Base-by-base conservation (phyloP, 2,113 vertebrate species). In the Cryptomyrus ogoouensis region DNA sequence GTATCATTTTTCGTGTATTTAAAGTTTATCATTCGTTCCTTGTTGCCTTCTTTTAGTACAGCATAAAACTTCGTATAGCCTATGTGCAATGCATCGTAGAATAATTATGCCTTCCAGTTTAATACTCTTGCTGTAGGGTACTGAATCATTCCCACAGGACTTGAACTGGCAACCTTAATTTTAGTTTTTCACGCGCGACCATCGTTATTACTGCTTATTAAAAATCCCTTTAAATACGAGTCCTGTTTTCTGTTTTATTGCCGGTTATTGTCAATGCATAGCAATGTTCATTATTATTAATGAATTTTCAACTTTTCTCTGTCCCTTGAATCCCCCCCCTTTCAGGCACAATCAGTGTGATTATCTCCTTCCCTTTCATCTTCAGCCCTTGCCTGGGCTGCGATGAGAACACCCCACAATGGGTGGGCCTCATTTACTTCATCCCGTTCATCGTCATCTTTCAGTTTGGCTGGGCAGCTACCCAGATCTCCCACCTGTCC, bases 381-480 rank as follows among this genome's bases (percentile, higher is more conserved):
- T 99, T 99, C 92, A 98, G 95, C 93, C 96, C 97, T 50, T 99
- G 98, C 86, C 47, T 97, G 87, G 97, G 96, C 86, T 99, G 98
- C 24, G 89, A 90, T 8, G 49, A 91, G 0, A 2, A 35, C 93
- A 98, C 97, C 0, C 97, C 98, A 0, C 96, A 97, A 92, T 98
- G 96, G 97, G 97, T 93, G 0, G 96, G 96, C 13, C 89, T 99
- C 19, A 56, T 95, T 90, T 99, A 98, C 95, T 99, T 98, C 6
- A 92, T 95, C 27, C 98, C 98, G 0, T 98, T 99, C 94, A 96
- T 99, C 27, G 1, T 98, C 89, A 90, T 98, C 93, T 99, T 99
- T 93, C 98, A 99, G 94, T 98, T 99, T 0, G 98, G 98, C 91
- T 99, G 98, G 98, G 98, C 98, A 0, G 97, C 98, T 87, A 97